Conservation (phyloP, 2,797 vertebrate species). For the Neosalanx taihuensis region DNA sequence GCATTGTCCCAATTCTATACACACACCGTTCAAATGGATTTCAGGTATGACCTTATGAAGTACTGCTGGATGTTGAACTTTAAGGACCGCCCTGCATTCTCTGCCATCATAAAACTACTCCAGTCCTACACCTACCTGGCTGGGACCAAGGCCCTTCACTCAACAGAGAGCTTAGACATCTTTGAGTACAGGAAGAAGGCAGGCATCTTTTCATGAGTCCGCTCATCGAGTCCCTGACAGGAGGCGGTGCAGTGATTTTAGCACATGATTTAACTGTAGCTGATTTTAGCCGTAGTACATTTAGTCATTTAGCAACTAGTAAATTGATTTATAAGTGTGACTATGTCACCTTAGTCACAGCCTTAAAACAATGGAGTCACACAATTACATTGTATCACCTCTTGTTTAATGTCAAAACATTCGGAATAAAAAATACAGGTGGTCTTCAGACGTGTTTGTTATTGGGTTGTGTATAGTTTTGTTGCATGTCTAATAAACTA, state of each 20-base stretch:
- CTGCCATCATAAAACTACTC: slow-evolving; percentile 65
- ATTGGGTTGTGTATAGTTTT: slow-evolving; percentile 23
- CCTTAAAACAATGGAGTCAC: slow-evolving; percentile 1
- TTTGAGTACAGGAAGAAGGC: slow-evolving; percentile 60
- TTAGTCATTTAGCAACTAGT: too few species aligned
- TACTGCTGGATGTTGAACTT: slow-evolving; percentile 76
- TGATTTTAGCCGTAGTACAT: too few species aligned
- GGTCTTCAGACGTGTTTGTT: slow-evolving; percentile 17
- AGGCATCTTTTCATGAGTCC: slow-evolving; percentile 42
- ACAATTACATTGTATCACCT: slow-evolving; percentile 20
- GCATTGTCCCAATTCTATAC: background rate
- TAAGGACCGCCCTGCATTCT: slow-evolving; percentile 65
- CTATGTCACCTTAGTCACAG: background rate
- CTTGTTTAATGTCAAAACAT: slow-evolving; percentile 49
- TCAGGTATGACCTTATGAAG: slow-evolving; percentile 73
- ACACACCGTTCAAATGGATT: background rate
- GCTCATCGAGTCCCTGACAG: background rate
- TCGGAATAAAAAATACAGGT: slow-evolving; percentile 44
- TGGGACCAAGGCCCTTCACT: slow-evolving; percentile 40
- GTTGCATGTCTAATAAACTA: slow-evolving; percentile 21
- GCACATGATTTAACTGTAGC: too few species aligned
- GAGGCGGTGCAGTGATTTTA: too few species aligned
- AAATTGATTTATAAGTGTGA: background rate
- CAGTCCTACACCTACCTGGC: slow-evolving; percentile 55
- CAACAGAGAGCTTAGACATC: slow-evolving; percentile 47